Evolutionary conservation across 2,113 vertebrate species (phyloP), one percentile per base, ranked within the genome.

Genomic region (Nibea albiflora): DNA sequence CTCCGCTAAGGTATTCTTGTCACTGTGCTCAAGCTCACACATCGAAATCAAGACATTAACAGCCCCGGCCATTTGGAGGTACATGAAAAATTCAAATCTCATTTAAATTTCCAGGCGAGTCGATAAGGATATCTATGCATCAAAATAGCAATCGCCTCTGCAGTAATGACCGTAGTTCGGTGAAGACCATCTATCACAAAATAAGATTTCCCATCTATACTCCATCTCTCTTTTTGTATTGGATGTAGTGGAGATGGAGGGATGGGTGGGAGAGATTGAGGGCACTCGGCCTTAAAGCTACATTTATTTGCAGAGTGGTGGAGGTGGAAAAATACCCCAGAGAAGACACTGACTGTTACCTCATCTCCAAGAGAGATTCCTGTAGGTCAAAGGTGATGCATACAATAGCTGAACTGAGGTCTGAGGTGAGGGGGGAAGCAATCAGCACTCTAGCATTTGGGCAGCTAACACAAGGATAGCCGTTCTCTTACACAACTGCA

Each of bases 1-100:
- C 52, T 14, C 54, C 57, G 47, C 81, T 70, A 61, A 76, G 79
- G 78, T 84, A 71, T 90, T 87, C 80, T 79, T 26, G 80, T 86
- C 78, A 56, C 76, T 75, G 44, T 12, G 47, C 69, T 65, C 70
- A 6, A 58, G 87, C 85, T 84, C 84, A 81, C 84, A 87, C 80
- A 79, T 65, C 0, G 35, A 85, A 90, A 87, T 80, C 88, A 57
- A 70, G 73, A 83, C 87, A 83, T 90, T 91, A 94, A 81, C 81
- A 70, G 78, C 56, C 22, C 58, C 28, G 35, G 83, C 81, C 86
- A 89, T 94, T 92, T 86, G 76, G 90, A 91, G 89, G 78, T 84
- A 76, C 92, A 94, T 92, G 89, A 94, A 94, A 92, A 94, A 92
- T 93, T 90, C 70, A 90, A 54, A 93, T 85, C 92, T 93, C 89